Evolutionary conservation across 2,113 vertebrate species (phyloP).

Genomic region (Bufo gargarizans): DNA sequence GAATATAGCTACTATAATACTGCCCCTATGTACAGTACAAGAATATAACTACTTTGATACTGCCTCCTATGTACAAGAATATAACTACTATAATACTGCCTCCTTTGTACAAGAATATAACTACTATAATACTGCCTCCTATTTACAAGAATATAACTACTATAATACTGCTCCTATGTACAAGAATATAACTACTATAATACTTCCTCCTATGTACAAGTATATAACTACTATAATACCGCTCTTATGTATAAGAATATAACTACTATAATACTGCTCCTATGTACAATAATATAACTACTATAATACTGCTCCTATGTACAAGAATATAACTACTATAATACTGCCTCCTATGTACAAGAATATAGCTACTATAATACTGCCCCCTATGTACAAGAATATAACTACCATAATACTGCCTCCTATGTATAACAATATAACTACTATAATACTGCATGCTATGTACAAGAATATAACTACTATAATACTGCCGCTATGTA

Average conservation of each 20-base stretch:
- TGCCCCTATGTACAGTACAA: no score
- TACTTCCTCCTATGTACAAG: slow-evolving; percentile 3
- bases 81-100: not conserved
- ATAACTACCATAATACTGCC: not conserved
- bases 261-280: slow-evolving; percentile 10
- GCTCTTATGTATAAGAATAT: not conserved
- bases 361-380: slow-evolving; percentile 1
- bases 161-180: not conserved
- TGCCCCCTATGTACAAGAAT: not conserved
- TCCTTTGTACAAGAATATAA: not conserved
- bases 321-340: slow-evolving; percentile 15
- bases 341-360: not conserved
- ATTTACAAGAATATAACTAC: not conserved
- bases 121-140: not conserved
- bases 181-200: not conserved
- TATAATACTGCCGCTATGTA: no score
- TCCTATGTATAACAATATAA: not conserved
- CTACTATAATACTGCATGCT: not conserved
- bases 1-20: no score
- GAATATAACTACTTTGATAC: not conserved
- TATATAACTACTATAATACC: slow-evolving; percentile 2
- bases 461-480: slow-evolving; percentile 1
- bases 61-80: not conserved
- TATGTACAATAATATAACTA: slow-evolving; percentile 5
- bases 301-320: not conserved